Evolutionary conservation across 64 coral and sea anemone species (phyloP), one percentile per base, ranked within the genome.

Genomic region (Hydrozoanthus tunicans): DNA sequence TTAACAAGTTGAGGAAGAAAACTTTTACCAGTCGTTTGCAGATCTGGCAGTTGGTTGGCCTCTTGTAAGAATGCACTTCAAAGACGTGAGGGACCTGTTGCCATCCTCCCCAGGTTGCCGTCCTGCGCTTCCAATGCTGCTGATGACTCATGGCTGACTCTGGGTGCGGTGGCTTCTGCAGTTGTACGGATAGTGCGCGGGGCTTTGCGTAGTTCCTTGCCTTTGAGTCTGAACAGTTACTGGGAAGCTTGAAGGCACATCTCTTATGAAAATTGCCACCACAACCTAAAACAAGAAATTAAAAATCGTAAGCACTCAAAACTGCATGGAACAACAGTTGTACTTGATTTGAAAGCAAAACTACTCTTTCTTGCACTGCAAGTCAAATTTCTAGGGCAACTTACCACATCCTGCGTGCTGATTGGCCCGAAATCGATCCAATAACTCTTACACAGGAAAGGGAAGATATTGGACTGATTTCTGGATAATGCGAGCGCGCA

Each of bases 51-150:
- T 88, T 88, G 20, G 84, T 88, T 24, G 84, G 84, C 20, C 84
- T 88, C 84, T 88, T 88, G 84, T 88, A 88, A 5, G 84, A 88
- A 59, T 88, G 84, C 5, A 88, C 84, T 7, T 88, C 84, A 74
- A 88, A 88, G 9, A 69, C 74, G 56, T 88, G 84, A 27, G 84
- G 84, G 24, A 88, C 84, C 26, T 88, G 84, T 20, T 88, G 84
- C 84, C 84, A 88, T 4, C 84, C 84, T 13, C 84, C 84, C 84
- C 84, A 88, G 20, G 84, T 88, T 12, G 84, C 84, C 2, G 84
- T 88, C 14, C 84, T 53, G 1, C 84, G 17, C n/a, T 88, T 88
- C 84, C 84, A 88, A 3, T 88, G 84, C 67, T 88, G 84, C 20
- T 88, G 84, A 15, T 73, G 84, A 69, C 84, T 88, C 69, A 88